Evolutionary conservation across 2,888 invertebrate species (phyloP).

Genomic region (Macrophya alboannulata): DNA sequence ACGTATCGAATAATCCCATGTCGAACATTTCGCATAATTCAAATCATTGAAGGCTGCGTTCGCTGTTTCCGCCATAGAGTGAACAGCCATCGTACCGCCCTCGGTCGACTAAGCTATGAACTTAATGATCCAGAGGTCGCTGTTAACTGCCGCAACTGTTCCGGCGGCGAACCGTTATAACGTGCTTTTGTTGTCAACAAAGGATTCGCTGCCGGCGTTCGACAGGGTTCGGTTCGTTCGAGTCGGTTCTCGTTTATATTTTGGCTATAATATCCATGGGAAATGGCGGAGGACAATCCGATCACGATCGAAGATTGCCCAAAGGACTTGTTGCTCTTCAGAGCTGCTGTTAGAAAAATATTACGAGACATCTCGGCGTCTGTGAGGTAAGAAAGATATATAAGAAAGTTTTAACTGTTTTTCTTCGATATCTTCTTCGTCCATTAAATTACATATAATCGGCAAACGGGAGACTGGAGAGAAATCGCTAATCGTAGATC

Average conservation of each 20-base stretch:
- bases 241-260: conserved; percentile 35
- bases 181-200: conserved; percentile 62
- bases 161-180: conserved; percentile 64
- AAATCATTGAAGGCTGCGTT: conserved; percentile 31
- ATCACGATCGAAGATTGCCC: conserved; percentile 54
- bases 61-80: conserved; percentile 32
- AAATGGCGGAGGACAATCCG: conserved; percentile 35
- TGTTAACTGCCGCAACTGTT: conserved; percentile 44
- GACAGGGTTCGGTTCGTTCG: conserved; percentile 49
- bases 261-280: conserved; percentile 7
- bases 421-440: conserved; percentile 24
- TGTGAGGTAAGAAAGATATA: conserved; percentile 70
- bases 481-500: conserved; percentile 37
- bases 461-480: conserved; percentile 36
- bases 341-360: conserved; percentile 67
- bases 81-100: background rate
- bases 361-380: conserved; percentile 70
- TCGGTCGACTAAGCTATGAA: background rate
- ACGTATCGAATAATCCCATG: background rate
- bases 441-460: conserved; percentile 41
- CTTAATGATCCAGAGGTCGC: conserved; percentile 15
- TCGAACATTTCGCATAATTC: background rate
- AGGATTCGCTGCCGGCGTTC: conserved; percentile 59
- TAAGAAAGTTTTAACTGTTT: background rate
- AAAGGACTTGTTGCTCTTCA: conserved; percentile 70